A percentile compares a stretch with the other conserved stretches of the same genome.
Evolutionary conservation across 2,797 vertebrate genomes (phyloP).

Genomic region (Rhynchonycteris naso): DNA sequence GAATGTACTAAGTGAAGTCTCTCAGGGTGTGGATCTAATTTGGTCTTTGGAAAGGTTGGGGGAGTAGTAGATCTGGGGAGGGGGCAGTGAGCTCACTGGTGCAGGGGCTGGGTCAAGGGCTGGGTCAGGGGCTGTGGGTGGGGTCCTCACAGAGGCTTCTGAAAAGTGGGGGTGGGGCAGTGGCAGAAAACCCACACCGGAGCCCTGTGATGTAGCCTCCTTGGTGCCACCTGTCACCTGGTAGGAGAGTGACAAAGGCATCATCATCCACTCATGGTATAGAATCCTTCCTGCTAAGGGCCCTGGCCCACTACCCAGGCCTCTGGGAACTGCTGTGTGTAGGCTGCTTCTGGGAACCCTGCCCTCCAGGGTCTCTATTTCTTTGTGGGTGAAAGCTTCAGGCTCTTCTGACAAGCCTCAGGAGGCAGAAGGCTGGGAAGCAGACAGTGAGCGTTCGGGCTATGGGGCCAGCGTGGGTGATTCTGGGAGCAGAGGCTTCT

Average conservation of each 20-base stretch:
- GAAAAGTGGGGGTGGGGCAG: neutral
- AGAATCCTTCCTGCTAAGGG: no score
- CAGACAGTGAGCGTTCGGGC: neutral
- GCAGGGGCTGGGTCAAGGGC: neutral
- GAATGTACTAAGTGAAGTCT: neutral
- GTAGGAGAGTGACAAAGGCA: fast-evolving
- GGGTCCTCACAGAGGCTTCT: neutral
- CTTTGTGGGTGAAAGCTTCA: neutral
- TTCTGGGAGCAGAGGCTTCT: conserved; percentile 37
- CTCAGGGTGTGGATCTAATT: neutral
- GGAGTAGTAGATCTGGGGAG: neutral
- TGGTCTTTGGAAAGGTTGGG: neutral
- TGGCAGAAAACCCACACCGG: neutral
- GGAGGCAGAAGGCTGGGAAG: neutral
- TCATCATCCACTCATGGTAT: fast-evolving
- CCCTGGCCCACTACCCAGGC: no score
- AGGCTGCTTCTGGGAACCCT: neutral
- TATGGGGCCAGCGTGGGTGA: no score
- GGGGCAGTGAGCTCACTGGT: neutral
- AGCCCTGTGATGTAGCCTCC: neutral
- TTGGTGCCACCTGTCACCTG: neutral
- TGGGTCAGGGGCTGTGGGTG: neutral
- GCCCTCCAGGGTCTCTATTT: neutral
- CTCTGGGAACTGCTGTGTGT: neutral
- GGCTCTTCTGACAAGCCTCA: neutral